These are phyloP conservation scores for Ophiodon elongatus DNA, from an alignment of 2,113 vertebrate species.

Conservation along the genomic window DNA sequence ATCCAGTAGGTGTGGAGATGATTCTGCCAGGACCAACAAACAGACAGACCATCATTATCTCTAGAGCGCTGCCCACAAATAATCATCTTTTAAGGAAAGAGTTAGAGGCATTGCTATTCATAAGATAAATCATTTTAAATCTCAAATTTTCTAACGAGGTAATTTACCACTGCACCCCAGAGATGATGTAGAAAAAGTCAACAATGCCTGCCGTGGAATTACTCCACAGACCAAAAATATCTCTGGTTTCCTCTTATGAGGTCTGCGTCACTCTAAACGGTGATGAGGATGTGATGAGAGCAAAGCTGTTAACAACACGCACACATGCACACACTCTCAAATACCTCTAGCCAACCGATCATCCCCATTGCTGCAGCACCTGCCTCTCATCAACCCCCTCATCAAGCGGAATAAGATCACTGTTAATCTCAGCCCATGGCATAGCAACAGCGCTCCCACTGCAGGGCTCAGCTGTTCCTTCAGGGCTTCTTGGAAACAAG, in stretches of 20 bases:
- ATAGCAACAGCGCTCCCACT: conserved; percentile 47
- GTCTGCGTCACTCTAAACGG: conserved; percentile 50
- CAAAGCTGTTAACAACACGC: conserved; percentile 62
- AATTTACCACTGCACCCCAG: not conserved
- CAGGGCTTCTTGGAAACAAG: conserved; percentile 43
- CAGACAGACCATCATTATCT: not conserved
- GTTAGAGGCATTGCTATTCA: not conserved
- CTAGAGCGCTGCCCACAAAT: not conserved
- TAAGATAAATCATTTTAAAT: conserved; percentile 20
- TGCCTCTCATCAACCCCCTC: conserved; percentile 67
- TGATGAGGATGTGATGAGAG: conserved; percentile 53
- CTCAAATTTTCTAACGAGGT: not conserved
- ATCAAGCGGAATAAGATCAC: conserved; percentile 64
- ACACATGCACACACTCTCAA: conserved; percentile 17
- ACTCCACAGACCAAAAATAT: conserved; percentile 34
- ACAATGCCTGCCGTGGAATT: conserved; percentile 27
- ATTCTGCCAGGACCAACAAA: not conserved
- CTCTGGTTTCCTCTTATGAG: conserved; percentile 55
- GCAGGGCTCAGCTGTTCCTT: conserved; percentile 56
- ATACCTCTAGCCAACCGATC: conserved; percentile 48
- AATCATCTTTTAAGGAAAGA: not conserved
- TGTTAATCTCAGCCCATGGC: conserved; percentile 64
- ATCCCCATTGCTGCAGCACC: conserved; percentile 48
- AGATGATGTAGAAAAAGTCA: conserved; percentile 29
- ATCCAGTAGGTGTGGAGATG: not conserved